A percentile compares a stretch with the other conserved stretches of the same genome.
phyloP scores from a whole-genome alignment of 2,888 invertebrate species.

The Thereva unica region DNA sequence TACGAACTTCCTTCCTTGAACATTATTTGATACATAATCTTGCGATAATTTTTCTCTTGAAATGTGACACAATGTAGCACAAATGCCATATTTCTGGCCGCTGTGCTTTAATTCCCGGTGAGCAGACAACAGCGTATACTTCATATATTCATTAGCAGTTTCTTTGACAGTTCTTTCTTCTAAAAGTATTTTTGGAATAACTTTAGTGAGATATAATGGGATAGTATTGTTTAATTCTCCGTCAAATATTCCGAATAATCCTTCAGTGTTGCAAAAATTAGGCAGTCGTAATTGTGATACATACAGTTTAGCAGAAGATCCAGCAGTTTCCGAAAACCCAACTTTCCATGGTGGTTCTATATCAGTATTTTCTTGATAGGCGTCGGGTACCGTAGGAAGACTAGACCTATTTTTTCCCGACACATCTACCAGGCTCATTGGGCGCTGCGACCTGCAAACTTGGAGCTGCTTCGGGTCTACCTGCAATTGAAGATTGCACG shows the following conservation, averaged over 20 bases:
- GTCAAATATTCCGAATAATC: slow-evolving; percentile 82
- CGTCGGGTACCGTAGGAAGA: slow-evolving; percentile 63
- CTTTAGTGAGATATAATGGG: slow-evolving; percentile 71
- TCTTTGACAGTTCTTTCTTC: slow-evolving; percentile 82
- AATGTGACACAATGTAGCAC: slow-evolving; percentile 74
- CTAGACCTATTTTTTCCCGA: slow-evolving; percentile 76
- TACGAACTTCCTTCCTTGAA: slow-evolving; percentile 64
- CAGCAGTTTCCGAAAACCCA: slow-evolving; percentile 85
- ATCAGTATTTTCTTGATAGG: slow-evolving; percentile 62
- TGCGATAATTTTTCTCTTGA: slow-evolving; percentile 63
- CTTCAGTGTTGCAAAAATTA: slow-evolving; percentile 78
- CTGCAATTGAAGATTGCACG: slow-evolving; percentile 79
- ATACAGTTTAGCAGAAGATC: slow-evolving; percentile 72
- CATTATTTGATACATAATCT: slow-evolving; percentile 62
- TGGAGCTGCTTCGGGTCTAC: slow-evolving; percentile 83
- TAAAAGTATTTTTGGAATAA: slow-evolving; percentile 76
- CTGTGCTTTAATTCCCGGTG: slow-evolving; percentile 76
- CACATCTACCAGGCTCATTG: slow-evolving; percentile 82
- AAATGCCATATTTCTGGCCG: slow-evolving; percentile 74
- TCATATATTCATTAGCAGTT: slow-evolving; percentile 80
- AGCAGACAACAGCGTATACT: slow-evolving; percentile 79
- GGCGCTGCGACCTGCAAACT: slow-evolving; percentile 76
- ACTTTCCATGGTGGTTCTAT: slow-evolving; percentile 75
- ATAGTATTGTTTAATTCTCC: slow-evolving; percentile 73
- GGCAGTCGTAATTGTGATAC: slow-evolving; percentile 78